Evolutionary conservation across 2,113 vertebrate genomes (phyloP).

Genomic region (Willisornis vidua): DNA sequence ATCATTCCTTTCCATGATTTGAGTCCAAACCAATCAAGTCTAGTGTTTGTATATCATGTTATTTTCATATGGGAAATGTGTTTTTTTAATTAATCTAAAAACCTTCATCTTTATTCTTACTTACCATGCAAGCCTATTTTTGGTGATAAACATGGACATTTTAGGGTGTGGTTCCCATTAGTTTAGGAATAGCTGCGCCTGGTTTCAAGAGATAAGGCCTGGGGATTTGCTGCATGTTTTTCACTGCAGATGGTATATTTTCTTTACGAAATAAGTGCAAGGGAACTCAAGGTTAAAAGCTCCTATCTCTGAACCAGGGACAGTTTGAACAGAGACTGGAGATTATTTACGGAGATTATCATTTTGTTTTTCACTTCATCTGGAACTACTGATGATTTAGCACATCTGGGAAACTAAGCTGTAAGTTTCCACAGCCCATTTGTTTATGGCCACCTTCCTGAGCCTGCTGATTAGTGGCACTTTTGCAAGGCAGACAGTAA

Average conservation of each 20-base stretch:
- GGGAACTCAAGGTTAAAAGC: not conserved
- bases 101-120: not conserved
- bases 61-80: not conserved
- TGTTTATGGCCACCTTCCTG: constrained; percentile 44
- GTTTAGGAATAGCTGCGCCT: constrained; percentile 16
- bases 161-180: constrained; percentile 42
- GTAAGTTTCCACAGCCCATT: constrained; percentile 11
- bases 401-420: constrained; percentile 31
- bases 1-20: not conserved
- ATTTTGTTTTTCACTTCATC: constrained; percentile 19
- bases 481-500: constrained; percentile 24
- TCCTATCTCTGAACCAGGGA: not conserved
- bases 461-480: constrained; percentile 21
- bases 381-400: constrained; percentile 43
- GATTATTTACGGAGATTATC: not conserved
- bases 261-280: constrained; percentile 15
- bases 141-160: constrained; percentile 32
- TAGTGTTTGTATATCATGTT: not conserved
- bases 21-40: not conserved
- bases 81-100: not conserved
- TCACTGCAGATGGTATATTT: constrained; percentile 9
- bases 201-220: constrained; percentile 40
- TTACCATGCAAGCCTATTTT: not conserved
- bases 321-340: not conserved
- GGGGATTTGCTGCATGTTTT: constrained; percentile 22